Conservation (phyloP, 2,797 vertebrate species). For the Mormyrops boulengeri region DNA sequence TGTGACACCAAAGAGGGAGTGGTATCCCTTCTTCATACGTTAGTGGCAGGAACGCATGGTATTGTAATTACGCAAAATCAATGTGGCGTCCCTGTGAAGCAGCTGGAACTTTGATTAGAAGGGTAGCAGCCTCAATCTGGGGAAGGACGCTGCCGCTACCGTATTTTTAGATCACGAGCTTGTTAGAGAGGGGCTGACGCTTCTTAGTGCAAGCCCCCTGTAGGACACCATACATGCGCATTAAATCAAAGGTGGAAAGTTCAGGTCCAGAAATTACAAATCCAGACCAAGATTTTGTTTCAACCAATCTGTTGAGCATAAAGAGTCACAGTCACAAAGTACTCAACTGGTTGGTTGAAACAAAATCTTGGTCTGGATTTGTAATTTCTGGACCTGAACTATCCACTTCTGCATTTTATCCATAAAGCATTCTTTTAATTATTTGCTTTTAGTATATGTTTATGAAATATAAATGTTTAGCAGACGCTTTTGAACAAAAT, state of each 20-base stretch:
- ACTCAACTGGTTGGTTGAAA: not conserved
- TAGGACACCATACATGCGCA: not conserved
- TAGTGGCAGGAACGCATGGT: not conserved
- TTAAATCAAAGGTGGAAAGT: not conserved
- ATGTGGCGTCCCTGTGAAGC: not conserved
- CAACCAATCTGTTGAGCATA: not conserved
- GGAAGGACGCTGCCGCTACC: too few relatives aligned
- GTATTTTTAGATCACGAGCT: not conserved
- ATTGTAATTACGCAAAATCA: slow-evolving; percentile 6
- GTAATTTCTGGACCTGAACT: not conserved
- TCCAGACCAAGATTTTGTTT: not conserved
- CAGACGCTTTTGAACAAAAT: too few relatives aligned
- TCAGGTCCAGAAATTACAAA: not conserved
- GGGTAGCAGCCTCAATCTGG: not conserved
- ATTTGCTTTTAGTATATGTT: too few relatives aligned
- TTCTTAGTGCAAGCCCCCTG: not conserved
- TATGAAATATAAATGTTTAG: too few relatives aligned
- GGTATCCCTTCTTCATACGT: not conserved
- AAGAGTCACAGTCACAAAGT: not conserved
- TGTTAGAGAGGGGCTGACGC: not conserved
- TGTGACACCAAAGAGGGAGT: not conserved
- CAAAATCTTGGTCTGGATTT: not conserved
- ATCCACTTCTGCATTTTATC: too few relatives aligned
- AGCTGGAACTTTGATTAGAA: not conserved
- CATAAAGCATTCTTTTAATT: too few relatives aligned